phyloP scores from a whole-genome alignment of 1,140 invertebrate species.

The Drosophila eugracilis region DNA sequence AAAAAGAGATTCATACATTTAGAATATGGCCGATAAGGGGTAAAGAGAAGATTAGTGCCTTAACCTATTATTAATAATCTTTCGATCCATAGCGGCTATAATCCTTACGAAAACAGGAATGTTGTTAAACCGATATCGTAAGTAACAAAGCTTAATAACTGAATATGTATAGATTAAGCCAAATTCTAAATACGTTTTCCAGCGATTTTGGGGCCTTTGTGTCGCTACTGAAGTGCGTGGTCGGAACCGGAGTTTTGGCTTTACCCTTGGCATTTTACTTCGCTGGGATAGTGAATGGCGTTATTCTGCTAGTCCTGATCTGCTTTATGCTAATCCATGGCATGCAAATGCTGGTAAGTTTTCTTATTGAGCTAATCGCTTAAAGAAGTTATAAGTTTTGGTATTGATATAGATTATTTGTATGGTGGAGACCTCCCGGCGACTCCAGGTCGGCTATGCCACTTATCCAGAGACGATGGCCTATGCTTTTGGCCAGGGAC shows the following conservation, averaged over 20 bases:
- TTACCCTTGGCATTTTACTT: constrained; percentile 43
- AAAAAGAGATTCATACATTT: neutral
- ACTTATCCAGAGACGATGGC: constrained; percentile 36
- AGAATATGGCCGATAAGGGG: constrained; percentile 16
- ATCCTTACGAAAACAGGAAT: constrained; percentile 45
- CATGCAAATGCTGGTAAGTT: constrained; percentile 41
- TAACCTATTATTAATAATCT: neutral
- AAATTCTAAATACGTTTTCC: too few relatives aligned
- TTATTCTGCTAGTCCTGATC: neutral
- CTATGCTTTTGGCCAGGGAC: constrained; percentile 36
- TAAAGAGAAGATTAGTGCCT: neutral
- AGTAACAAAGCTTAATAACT: constrained; percentile 28
- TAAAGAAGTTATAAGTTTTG: too few relatives aligned
- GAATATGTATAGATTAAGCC: too few relatives aligned
- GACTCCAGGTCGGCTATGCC: constrained; percentile 27
- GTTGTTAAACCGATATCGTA: constrained; percentile 37
- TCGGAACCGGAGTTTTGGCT: constrained; percentile 49
- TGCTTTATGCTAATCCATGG: constrained; percentile 38
- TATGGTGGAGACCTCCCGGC: constrained; percentile 49
- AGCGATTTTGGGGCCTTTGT: constrained; percentile 16
- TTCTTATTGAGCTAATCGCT: too few relatives aligned
- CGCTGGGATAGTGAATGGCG: constrained; percentile 19
- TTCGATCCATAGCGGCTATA: constrained; percentile 1
- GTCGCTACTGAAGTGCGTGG: constrained; percentile 31
- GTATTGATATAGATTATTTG: constrained; percentile 17